Base-by-base conservation (phyloP, 2,113 vertebrate genomes). In the Nibea coibor region DNA sequence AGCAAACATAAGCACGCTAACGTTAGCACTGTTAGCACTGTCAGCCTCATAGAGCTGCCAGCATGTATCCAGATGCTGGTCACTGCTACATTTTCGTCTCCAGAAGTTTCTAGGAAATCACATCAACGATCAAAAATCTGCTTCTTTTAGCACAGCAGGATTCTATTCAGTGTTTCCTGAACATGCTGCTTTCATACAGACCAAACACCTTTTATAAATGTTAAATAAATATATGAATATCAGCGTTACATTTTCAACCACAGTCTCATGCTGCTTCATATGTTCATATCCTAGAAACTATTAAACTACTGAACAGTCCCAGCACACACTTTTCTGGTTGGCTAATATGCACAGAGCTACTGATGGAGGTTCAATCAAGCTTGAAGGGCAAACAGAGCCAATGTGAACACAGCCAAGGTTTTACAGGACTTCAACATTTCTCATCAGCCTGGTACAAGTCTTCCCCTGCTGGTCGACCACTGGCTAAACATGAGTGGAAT, bases 401-500 rank as follows among this genome's bases (percentile, higher is more conserved):
- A 8, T 26, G 20, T 75, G 69, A 78, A 56, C 68, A 69, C 50
- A 56, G 72, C 48, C 43, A 10, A 47, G 10, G 35, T n/a, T 63
- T 26, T 62, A 39, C 26, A 47, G 24, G 35, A 22, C 26, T n/a
- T 8, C 14, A 5, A 54, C 48, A 74, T 26, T 19, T 16, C 22
- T 58, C 22, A 15, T 2, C 17, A 10, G 39, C 28, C 57, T 75
- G 67, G 76, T 70, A 39, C 80, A 71, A 20, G 68, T 73, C 45
- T 73, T 80, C 72, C 76, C 75, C 81, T 86, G 78, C 78, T 91
- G 87, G 65, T 59, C 62, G 74, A 66, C 11, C 0, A 26, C 9
- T 12, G 16, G 24, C 10, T 42, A 3, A 58, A 43, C 53, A n/a
- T 42, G 4, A 39, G 24, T 43, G 58, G 42, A 54, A 62, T 64